Evolutionary conservation across 2,113 vertebrate species (phyloP).

Genomic region (Taurulus bubalis): DNA sequence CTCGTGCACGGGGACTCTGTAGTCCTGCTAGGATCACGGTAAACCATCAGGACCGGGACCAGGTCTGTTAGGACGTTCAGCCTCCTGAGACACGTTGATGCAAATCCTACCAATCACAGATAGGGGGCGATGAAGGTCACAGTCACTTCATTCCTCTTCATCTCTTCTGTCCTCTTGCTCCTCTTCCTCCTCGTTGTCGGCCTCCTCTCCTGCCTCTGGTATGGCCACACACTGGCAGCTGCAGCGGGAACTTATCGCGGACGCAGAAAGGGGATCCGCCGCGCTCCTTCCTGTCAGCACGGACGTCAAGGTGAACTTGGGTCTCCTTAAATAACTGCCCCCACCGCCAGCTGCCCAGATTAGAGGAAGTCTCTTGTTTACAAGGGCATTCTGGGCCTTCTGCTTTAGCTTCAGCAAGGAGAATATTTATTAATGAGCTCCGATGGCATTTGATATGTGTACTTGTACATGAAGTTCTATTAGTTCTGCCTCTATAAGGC

Average conservation of each 20-base stretch:
- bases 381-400: constrained; percentile 46
- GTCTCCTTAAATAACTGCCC: constrained; percentile 80
- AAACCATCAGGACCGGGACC: background rate
- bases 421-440: background rate
- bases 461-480: background rate
- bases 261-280: constrained; percentile 81
- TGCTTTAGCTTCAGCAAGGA: constrained; percentile 43
- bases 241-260: constrained; percentile 78
- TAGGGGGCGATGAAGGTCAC: background rate
- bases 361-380: constrained; percentile 75
- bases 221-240: constrained; percentile 79
- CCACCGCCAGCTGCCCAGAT: constrained; percentile 66
- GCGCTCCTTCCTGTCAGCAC: constrained; percentile 82
- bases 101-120: background rate
- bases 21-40: no score
- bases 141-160: background rate
- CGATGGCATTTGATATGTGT: background rate
- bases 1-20: no score
- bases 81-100: background rate
- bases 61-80: background rate
- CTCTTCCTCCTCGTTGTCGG: background rate
- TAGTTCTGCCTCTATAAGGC: background rate
- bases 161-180: background rate
- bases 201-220: constrained; percentile 15
- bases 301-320: constrained; percentile 85